Percentiles rank a stretch among this genome's conserved stretches.
Evolutionary conservation across 35 echinoderm and acorn worm genomes (phyloP).

Genomic region (Apostichopus parvimensis): DNA sequence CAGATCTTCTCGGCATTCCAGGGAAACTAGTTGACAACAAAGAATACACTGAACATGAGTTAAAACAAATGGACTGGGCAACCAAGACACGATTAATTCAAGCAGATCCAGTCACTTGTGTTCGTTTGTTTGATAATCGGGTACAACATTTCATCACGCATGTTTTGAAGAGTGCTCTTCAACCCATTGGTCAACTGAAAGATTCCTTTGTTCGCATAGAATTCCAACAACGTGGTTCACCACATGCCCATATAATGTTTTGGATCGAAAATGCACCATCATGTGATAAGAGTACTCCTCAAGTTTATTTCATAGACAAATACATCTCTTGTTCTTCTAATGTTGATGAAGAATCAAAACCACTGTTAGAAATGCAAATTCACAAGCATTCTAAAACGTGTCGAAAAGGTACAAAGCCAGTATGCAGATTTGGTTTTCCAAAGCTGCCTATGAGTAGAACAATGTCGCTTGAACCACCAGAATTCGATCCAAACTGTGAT

Average conservation of each 20-base stretch:
- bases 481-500: background rate
- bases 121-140: slow-evolving; percentile 49
- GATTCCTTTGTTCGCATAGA: slow-evolving; percentile 36
- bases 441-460: slow-evolving; percentile 30
- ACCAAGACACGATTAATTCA: slow-evolving; percentile 53
- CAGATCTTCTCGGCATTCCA: background rate
- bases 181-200: background rate
- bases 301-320: slow-evolving; percentile 22
- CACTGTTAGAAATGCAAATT: slow-evolving; percentile 19
- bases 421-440: slow-evolving; percentile 63
- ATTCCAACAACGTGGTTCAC: slow-evolving; percentile 34
- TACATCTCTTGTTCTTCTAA: slow-evolving; percentile 26
- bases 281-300: background rate
- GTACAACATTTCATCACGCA: slow-evolving; percentile 7
- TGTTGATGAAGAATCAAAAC: background rate
- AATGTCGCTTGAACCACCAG: slow-evolving; percentile 16
- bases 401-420: background rate
- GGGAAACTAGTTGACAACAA: slow-evolving; percentile 16
- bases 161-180: background rate
- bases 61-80: slow-evolving; percentile 46
- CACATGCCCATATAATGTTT: slow-evolving; percentile 41
- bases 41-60: slow-evolving; percentile 16
- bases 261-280: slow-evolving; percentile 32
- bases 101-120: slow-evolving; percentile 69
- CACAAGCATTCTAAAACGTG: slow-evolving; percentile 64